Percentiles rank a stretch among this genome's conserved stretches.
Evolutionary conservation across 2,113 vertebrate genomes (phyloP).

Genomic region (Ammospiza nelsoni): DNA sequence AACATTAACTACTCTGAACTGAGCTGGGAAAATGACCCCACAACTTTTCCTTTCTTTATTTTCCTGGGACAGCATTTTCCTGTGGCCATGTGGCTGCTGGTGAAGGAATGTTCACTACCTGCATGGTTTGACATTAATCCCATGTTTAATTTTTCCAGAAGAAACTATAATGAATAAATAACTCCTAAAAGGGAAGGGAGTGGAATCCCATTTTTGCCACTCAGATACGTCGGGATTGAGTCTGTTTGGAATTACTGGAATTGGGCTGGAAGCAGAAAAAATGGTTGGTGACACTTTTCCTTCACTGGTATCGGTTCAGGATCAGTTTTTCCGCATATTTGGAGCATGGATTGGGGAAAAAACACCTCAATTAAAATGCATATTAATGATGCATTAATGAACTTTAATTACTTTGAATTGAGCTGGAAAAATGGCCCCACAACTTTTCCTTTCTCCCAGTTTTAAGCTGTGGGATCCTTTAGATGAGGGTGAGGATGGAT

Average conservation of each 20-base stretch:
- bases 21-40: neutral
- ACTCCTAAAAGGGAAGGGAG: neutral
- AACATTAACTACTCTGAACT: neutral
- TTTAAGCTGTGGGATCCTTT: neutral
- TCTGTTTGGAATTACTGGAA: neutral
- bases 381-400: neutral
- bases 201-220: neutral
- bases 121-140: neutral
- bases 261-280: neutral
- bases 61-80: neutral
- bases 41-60: neutral
- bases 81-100: neutral
- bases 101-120: neutral
- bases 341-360: neutral
- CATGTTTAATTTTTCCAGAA: neutral
- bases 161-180: neutral
- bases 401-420: neutral
- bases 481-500: neutral
- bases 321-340: neutral
- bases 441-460: neutral
- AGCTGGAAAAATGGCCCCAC: neutral
- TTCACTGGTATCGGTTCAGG: accelerated
- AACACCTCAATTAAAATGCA: neutral
- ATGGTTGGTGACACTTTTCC: neutral
- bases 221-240: neutral